Conservation (phyloP, 1,140 invertebrate species). For the Papilio machaon region DNA sequence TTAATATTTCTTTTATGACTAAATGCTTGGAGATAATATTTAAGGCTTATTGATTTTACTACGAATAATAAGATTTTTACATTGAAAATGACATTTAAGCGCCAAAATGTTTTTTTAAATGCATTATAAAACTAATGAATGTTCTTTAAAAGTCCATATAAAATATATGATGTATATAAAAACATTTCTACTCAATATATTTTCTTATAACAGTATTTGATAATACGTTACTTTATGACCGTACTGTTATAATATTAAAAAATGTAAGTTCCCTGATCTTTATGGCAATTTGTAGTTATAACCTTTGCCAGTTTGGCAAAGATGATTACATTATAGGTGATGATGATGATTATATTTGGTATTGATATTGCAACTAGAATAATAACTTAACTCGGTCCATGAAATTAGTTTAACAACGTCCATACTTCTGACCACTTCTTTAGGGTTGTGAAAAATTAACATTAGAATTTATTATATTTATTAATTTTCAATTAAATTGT, state of each 20-base stretch:
- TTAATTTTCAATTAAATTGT: not conserved
- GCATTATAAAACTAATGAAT: too few relatives aligned
- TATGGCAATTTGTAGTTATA: not conserved
- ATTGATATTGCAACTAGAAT: too few relatives aligned
- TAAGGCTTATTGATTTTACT: not conserved
- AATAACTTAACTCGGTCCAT: not conserved
- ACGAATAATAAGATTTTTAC: not conserved
- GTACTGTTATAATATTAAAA: not conserved
- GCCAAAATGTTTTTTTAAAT: too few relatives aligned
- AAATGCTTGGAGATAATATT: not conserved
- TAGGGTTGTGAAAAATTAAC: not conserved
- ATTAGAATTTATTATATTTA: not conserved
- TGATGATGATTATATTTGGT: too few relatives aligned
- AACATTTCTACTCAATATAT: not conserved
- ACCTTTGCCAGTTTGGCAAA: too few relatives aligned
- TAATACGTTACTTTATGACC: too few relatives aligned
- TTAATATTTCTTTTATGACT: too few relatives aligned
- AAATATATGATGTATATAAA: not conserved
- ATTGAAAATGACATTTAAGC: too few relatives aligned
- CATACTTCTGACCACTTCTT: not conserved
- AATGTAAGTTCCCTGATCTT: not conserved
- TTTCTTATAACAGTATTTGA: not conserved
- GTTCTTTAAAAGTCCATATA: too few relatives aligned
- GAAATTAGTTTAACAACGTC: not conserved
- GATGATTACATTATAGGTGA: too few relatives aligned